Conservation (phyloP, 2,888 invertebrate genomes). For the Cephus runcator region DNA sequence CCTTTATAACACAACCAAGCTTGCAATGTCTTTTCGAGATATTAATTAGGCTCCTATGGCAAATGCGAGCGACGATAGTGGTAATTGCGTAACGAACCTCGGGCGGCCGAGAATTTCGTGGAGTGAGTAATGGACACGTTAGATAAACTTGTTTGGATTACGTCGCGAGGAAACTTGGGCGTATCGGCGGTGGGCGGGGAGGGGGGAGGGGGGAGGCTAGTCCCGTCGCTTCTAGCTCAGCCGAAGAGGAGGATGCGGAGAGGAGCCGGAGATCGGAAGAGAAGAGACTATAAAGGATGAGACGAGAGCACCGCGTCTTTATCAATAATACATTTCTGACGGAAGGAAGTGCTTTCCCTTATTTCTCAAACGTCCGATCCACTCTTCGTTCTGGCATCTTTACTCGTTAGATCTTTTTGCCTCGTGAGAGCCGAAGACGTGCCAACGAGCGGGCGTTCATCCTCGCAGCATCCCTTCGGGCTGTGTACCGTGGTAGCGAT, state of each 20-base stretch:
- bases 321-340: neutral
- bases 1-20: neutral
- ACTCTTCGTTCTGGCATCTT: neutral
- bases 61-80: too few species aligned
- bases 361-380: neutral
- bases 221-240: neutral
- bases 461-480: too few species aligned
- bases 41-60: constrained; percentile 1
- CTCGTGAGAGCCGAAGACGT: too few species aligned
- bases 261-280: neutral
- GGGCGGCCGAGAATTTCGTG: neutral
- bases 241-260: neutral
- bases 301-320: neutral
- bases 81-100: constrained; percentile 8
- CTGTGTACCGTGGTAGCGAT: neutral
- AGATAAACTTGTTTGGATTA: neutral
- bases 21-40: neutral
- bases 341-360: neutral
- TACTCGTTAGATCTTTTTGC: too few species aligned
- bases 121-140: neutral
- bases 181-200: too few species aligned
- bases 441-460: too few species aligned
- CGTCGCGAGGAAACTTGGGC: neutral
- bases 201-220: neutral
- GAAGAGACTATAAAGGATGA: neutral